Base-by-base conservation (phyloP, 2,797 vertebrate species). In the Myotis pilosus region DNA sequence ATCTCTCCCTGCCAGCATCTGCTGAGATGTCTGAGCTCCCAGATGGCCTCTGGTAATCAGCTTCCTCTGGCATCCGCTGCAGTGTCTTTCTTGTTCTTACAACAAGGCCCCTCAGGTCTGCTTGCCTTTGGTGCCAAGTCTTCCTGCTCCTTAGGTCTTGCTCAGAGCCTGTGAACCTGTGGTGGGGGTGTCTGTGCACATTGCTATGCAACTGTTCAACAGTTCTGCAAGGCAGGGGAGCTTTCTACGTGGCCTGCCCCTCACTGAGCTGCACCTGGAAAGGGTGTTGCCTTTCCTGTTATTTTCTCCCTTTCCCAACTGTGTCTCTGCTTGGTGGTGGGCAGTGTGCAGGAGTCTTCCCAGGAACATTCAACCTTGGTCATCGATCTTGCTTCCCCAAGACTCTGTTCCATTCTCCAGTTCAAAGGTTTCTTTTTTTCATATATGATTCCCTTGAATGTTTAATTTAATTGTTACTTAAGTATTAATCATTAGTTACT, bases 401-500 rank as follows among this genome's bases (percentile, higher is more conserved):
- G 19, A 89, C 33, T 87, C 17, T 57, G 33, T n/a, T 94, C 38
- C 16, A 44, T 83, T 79, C 19, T 92, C 49, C 33, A 55, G 64
- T 71, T 36, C 17, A 74, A 57, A 17, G 11, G 44, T 78, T 76
- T 95, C 19, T 33, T 94, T 78, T 44, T 87, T 47, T 23, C 17
- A 44, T 55, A n/a, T 33, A 44, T 55, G 57, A 83, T 87, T 91
- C 38, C 30, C 9, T 72, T 89, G 57, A 75, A 64, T 19, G 6
- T 81, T 82, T 36, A 57, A 64, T 80, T 94, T n/a, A 66, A 80
- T 74, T 94, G 13, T 81, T 89, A 76, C 2, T 66, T 86, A 86
- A 53, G 23, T 44, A 74, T 91, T 47, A 75, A 68, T 75, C 62
- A 41, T 66, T 60, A 55, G 1, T 89, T 86, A 75, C 64, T 38